Evolutionary conservation across 2,888 invertebrate genomes (phyloP).

Genomic region (Meliscaeva auricollis): DNA sequence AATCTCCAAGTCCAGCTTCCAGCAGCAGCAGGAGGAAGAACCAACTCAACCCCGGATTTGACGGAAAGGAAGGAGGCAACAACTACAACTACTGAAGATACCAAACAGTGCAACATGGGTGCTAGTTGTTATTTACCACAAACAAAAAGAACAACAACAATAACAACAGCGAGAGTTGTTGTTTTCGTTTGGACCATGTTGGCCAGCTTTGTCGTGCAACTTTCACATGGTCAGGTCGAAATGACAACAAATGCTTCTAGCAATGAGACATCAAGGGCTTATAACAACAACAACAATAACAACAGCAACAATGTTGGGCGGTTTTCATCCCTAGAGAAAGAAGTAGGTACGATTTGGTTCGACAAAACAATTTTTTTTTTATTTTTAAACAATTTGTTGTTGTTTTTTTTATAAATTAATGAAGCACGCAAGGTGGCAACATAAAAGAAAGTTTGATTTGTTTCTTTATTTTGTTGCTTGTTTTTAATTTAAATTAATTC

Average conservation of each 20-base stretch:
- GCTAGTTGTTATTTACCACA: slow-evolving; percentile 64
- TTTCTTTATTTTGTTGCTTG: background rate
- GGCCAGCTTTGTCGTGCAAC: slow-evolving; percentile 64
- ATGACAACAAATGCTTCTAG: slow-evolving; percentile 74
- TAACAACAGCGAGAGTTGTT: slow-evolving; percentile 56
- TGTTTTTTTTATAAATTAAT: background rate
- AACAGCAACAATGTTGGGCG: slow-evolving; percentile 76
- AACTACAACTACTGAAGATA: background rate
- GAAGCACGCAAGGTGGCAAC: slow-evolving; percentile 17
- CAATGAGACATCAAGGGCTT: slow-evolving; percentile 52
- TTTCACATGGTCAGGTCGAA: slow-evolving; percentile 70
- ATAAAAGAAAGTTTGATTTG: slow-evolving; percentile 64
- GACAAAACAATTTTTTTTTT: slow-evolving; percentile 15
- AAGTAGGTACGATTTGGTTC: slow-evolving; percentile 82
- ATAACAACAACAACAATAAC: slow-evolving; percentile 59
- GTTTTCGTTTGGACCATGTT: slow-evolving; percentile 69
- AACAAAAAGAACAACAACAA: slow-evolving; percentile 51
- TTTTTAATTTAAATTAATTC: slow-evolving; percentile 31
- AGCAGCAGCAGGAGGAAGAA: slow-evolving; percentile 37
- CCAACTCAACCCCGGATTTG: background rate
- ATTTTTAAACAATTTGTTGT: slow-evolving; percentile 9
- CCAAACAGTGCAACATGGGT: slow-evolving; percentile 50
- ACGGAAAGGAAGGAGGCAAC: slow-evolving; percentile 12
- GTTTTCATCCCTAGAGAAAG: slow-evolving; percentile 82
- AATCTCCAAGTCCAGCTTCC: slow-evolving; percentile 22